Conservation (phyloP, 2,113 vertebrate genomes). For the Pavo muticus region DNA sequence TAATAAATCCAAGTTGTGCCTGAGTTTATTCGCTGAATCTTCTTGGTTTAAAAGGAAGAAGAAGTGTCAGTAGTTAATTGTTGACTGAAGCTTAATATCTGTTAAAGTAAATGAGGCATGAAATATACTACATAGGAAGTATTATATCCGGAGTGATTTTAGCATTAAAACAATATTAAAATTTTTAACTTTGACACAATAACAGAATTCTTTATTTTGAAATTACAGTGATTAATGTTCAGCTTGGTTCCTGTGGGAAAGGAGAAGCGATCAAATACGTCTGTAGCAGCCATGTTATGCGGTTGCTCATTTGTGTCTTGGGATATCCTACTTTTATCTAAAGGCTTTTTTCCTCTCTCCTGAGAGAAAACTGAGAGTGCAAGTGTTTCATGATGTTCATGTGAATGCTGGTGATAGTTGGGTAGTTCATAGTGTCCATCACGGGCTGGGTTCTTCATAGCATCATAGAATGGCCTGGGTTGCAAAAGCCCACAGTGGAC, state of each 20-base stretch:
- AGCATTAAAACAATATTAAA: conserved; percentile 70
- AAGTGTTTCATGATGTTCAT: rapidly evolving
- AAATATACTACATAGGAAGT: conserved; percentile 71
- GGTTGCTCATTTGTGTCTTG: neutral
- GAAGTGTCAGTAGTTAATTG: conserved; percentile 71
- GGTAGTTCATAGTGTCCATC: neutral
- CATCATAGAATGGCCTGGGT: too few species aligned
- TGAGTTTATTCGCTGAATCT: conserved; percentile 6
- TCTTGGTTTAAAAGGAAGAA: neutral
- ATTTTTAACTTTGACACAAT: conserved; percentile 78
- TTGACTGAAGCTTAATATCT: conserved; percentile 80
- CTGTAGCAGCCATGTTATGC: rapidly evolving
- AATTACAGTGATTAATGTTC: conserved; percentile 51
- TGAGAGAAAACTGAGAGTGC: neutral
- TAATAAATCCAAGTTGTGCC: neutral
- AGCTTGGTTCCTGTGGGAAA: neutral
- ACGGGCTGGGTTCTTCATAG: too few species aligned
- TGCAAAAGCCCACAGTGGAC: too few species aligned
- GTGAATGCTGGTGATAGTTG: neutral
- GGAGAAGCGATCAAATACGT: neutral
- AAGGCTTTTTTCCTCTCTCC: neutral
- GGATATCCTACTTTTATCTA: neutral
- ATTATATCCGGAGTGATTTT: conserved; percentile 71
- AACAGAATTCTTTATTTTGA: conserved; percentile 51
- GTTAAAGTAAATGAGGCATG: conserved; percentile 80